Evolutionary conservation across 2,113 vertebrate species (phyloP), one percentile per base, ranked within the genome.

Genomic region (Cryptotis parvus): DNA sequence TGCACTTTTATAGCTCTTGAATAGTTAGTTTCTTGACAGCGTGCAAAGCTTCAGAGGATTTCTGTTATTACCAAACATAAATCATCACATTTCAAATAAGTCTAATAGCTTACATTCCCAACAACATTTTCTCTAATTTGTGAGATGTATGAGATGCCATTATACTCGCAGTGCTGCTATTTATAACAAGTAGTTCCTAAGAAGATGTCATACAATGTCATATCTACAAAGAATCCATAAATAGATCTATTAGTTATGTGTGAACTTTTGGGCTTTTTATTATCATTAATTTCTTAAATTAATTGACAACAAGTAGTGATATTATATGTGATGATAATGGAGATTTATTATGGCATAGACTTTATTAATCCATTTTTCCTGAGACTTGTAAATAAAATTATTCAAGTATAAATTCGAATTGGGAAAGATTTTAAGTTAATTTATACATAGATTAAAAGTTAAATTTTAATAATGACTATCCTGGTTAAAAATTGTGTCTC

Each of bases 301-400:
- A 78, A 70, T 26, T 73, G 37, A 75, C 20, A 92, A 22, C 15
- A 61, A 89, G 39, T 4, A 92, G 37, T 70, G 33, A 29, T 80
- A 93, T 93, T 88, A 77, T 26, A 88, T 65, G n/a, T 39, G 4
- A 79, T 31, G 45, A 90, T 94, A 95, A 93, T 84, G 63, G 89
- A 93, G 74, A 92, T 69, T 87, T 91, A 82, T 84, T 84, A 9
- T 27, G 82, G 84, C 90, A 55, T 68, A 39, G 2, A 81, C 35
- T 76, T 58, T 70, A 85, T 73, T 87, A 90, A 69, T 79, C 35
- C 1, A 6, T 61, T 11, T 31, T 90, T 84, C 41, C 15, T 83
- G 18, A 82, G 37, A 20, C 26, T 82, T 45, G 31, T 39, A 89
- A 73, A 91, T 78, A 77, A 84, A 88, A 10, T 75, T 90, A 79